Percentiles rank a stretch among this genome's conserved stretches.
These are phyloP conservation scores for Laticauda laticaudata DNA, from an alignment of 2,113 vertebrate species.

Conservation along the genomic window DNA sequence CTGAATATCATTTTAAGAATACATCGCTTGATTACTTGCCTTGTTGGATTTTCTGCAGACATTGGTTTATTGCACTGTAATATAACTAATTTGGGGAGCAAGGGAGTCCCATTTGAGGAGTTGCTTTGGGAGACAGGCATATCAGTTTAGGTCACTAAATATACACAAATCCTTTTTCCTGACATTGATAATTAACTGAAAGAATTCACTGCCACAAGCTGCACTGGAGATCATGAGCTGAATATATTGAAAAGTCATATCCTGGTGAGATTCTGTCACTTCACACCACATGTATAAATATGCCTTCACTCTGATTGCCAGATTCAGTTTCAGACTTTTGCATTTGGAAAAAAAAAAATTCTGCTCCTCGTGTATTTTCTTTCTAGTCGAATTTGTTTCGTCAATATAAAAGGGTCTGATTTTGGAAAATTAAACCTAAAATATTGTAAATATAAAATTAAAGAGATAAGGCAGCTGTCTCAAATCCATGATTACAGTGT, in stretches of 20 bases:
- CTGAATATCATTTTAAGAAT: neutral
- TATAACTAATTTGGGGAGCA: neutral
- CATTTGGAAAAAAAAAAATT: neutral
- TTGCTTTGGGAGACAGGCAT: neutral
- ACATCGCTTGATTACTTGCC: neutral
- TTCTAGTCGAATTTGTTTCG: neutral
- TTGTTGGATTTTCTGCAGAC: neutral
- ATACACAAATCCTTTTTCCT: neutral
- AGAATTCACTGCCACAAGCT: neutral
- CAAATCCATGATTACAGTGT: neutral
- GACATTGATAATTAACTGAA: neutral
- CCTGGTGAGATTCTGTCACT: neutral
- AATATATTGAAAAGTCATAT: neutral
- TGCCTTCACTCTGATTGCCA: neutral
- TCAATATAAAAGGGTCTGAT: neutral
- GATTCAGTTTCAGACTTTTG: neutral
- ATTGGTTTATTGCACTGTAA: neutral
- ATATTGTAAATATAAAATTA: neutral
- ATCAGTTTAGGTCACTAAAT: neutral
- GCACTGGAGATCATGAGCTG: neutral
- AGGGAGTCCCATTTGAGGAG: neutral
- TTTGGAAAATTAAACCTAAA: neutral
- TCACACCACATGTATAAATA: neutral
- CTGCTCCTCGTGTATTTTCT: neutral
- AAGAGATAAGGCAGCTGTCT: neutral